Evolutionary conservation across 37 sponge, comb jelly and placozoan species (phyloP).

Genomic region (Eunapius fragilis): DNA sequence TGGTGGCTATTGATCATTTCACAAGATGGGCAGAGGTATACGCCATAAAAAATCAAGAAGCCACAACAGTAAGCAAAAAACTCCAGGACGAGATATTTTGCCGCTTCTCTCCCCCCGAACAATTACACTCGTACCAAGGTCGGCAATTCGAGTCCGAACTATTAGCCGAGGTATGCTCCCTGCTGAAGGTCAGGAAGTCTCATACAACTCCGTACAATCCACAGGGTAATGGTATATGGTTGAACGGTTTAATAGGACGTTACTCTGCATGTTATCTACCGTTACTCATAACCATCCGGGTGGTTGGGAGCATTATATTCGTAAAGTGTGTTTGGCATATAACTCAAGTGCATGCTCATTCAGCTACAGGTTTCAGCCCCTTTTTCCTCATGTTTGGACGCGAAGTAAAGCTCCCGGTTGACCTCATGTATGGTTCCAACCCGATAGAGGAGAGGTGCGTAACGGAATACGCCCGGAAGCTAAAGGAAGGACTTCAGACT

Average conservation of each 20-base stretch:
- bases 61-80: conserved; percentile 44
- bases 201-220: conserved; percentile 58
- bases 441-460: background rate
- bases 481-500: background rate
- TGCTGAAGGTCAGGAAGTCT: conserved; percentile 33
- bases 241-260: conserved; percentile 58
- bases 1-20: conserved; percentile 57
- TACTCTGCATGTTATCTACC: conserved; percentile 27
- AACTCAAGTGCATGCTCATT: conserved; percentile 35
- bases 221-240: conserved; percentile 61
- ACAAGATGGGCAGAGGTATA: conserved; percentile 57
- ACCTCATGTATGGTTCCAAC: conserved; percentile 8
- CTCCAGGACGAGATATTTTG: conserved; percentile 38
- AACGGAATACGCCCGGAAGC: conserved; percentile 13
- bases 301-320: conserved; percentile 36
- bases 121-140: conserved; percentile 40
- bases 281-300: background rate
- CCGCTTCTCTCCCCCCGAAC: conserved; percentile 55
- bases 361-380: conserved; percentile 23
- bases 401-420: conserved; percentile 30
- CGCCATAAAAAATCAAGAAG: conserved; percentile 60
- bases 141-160: conserved; percentile 48
- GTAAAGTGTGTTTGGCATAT: conserved; percentile 46
- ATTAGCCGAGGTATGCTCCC: conserved; percentile 28
- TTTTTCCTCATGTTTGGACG: conserved; percentile 58